Conservation (phyloP, 2,888 invertebrate genomes). For the Nesidiocoris tenuis region DNA sequence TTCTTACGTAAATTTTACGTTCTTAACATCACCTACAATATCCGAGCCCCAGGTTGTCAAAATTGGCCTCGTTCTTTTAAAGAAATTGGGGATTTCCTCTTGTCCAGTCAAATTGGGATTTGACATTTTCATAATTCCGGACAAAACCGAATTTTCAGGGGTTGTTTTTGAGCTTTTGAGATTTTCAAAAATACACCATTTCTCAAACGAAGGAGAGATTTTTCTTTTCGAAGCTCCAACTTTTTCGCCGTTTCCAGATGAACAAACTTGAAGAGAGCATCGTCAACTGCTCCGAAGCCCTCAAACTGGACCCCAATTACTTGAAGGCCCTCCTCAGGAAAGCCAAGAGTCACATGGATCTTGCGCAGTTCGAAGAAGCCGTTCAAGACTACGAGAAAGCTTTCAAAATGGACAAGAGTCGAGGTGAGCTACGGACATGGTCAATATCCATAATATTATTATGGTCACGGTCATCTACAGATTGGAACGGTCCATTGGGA, state of each 20-base stretch:
- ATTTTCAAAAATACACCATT: too few relatives aligned
- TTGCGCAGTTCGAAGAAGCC: constrained; percentile 83
- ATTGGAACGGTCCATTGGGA: too few relatives aligned
- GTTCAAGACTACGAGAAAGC: constrained; percentile 87
- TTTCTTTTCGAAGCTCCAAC: background rate
- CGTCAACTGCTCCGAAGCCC: constrained; percentile 78
- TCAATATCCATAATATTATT: too few relatives aligned
- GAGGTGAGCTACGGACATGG: constrained; percentile 39
- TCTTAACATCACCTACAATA: too few relatives aligned
- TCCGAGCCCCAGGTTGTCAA: too few relatives aligned
- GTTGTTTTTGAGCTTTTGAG: background rate
- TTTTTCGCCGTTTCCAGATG: constrained; percentile 56
- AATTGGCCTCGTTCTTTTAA: too few relatives aligned
- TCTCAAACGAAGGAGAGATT: too few relatives aligned
- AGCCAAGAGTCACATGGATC: constrained; percentile 80
- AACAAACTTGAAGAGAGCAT: constrained; percentile 76
- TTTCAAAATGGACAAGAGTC: constrained; percentile 75
- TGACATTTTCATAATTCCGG: too few relatives aligned
- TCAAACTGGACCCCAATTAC: constrained; percentile 81
- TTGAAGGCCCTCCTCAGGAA: constrained; percentile 84
- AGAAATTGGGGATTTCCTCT: too few relatives aligned
- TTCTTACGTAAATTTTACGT: too few relatives aligned
- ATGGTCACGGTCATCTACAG: too few relatives aligned
- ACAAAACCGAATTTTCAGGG: constrained; percentile 4
- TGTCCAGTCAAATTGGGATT: too few relatives aligned